Percentiles rank a stretch among this genome's conserved stretches.
Evolutionary conservation across 1,140 invertebrate genomes (phyloP).

Genomic region (Microvelia longipes): DNA sequence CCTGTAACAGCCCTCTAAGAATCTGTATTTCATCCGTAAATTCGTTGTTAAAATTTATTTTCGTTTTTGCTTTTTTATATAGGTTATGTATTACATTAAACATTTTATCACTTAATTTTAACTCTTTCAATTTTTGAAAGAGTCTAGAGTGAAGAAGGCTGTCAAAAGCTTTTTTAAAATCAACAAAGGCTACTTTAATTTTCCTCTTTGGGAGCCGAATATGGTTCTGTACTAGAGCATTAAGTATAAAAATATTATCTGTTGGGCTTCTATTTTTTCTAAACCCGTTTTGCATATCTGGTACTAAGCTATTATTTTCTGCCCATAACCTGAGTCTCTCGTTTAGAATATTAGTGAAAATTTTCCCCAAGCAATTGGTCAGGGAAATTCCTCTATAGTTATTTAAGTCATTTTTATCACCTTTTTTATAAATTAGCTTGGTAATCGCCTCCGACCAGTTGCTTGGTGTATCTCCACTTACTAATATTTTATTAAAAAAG

Average conservation of each 20-base stretch:
- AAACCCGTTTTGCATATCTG: background rate
- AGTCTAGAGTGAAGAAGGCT: background rate
- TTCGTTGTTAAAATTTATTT: background rate
- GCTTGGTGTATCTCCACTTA: background rate
- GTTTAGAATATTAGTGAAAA: background rate
- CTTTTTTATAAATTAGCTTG: background rate
- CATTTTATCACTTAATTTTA: background rate
- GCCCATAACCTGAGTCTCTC: background rate
- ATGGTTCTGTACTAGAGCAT: background rate
- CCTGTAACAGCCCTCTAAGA: no score
- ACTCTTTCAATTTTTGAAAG: background rate
- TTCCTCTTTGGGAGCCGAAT: background rate
- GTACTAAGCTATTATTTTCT: background rate
- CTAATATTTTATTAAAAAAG: background rate
- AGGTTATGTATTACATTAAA: background rate
- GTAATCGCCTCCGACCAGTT: background rate
- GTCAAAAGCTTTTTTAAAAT: background rate
- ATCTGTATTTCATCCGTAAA: background rate
- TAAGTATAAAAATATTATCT: background rate
- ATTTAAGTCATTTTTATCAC: constrained; percentile 1
- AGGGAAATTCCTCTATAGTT: constrained; percentile 1
- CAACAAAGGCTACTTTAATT: background rate
- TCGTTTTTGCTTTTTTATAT: background rate
- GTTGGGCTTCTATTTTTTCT: background rate
- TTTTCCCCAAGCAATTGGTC: background rate